Base-by-base conservation (phyloP, 2,888 invertebrate genomes). In the Drosophila quasianomalipes region DNA sequence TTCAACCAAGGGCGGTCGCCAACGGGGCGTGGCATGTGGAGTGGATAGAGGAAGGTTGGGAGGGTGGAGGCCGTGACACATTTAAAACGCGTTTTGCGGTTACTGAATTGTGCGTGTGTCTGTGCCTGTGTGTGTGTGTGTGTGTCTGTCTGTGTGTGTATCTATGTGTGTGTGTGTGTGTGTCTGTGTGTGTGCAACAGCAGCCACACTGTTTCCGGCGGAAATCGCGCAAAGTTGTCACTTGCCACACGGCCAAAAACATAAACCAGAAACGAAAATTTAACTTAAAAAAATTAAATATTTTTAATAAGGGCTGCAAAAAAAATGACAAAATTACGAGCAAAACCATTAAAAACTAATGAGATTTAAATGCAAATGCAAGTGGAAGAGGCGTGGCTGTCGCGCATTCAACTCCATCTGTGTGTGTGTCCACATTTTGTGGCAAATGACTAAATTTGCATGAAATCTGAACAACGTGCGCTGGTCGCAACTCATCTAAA, bases 301-400 rank as follows among this genome's bases (percentile, higher is more conserved):
- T 44, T 66, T 54, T 57, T 31, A 12, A 22, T 28, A 63, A 59
- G 47, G 39, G 31, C 41, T 22, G n/a, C 28, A 39, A 67, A 51
- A 54, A 53, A 53, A 22, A 31, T 22, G 53, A 47, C 55, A n/a
- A 71, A 71, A 73, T 73, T 74, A 76, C 75, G 73, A 82, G 71
- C 85, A 70, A 87, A 86, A 79, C 79, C 90, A 90, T 86, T 86
- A 90, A 85, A 86, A 86, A 85, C 87, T 90, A 87, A 87, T 87
- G 90, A 87, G 90, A 89, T 87, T 90, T 90, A 90, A 89, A 87
- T 90, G 86, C 84, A 87, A 87, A 87, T 87, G 88, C 90, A 71
- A 73, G 76, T 70, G 78, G 66, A 76, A 80, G 82, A 79, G 76
- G 70, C 73, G 82, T 81, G 77, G 70, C 71, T 57, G 28, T 51